Evolutionary conservation across 1,140 invertebrate species (phyloP), one percentile per base, ranked within the genome.

Genomic region (Papilio xuthus): DNA sequence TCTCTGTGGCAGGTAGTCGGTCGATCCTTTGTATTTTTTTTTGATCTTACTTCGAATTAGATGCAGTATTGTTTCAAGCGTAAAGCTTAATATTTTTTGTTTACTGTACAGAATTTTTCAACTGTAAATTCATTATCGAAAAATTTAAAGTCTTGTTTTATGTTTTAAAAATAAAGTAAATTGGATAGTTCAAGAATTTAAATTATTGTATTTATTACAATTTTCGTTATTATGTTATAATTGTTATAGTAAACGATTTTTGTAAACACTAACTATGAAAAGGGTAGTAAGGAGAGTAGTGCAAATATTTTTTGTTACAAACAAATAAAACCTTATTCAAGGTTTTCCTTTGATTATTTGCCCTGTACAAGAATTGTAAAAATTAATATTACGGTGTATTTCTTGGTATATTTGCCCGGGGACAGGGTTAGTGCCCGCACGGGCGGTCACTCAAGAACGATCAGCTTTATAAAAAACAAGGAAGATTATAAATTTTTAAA

Each of bases 401-500:
- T 28, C 60, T 67, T 67, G 60, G 26, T 67, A 67, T 32, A 60
- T 60, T 60, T 23, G 10, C 56, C 13, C 23, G 60, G 12, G 23
- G 23, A 23, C 26, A 75, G 73, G 73, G 73, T 75, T 28, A 75
- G 73, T 75, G 73, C 26, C 73, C 73, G 73, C 15, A 9, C 23
- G 47, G 12, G 47, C 73, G 73, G 73, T 75, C 73, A 75, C 28
- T 50, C 73, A 75, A 73, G 73, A 44, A 47, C 70, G 42, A 56
- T 32, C 73, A 75, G 47, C 71, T 1, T 73, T 47, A 73, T 50
- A 75, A 75, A 56, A 75, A 75, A 75, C 73, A 75, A 75, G 73
- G 73, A 75, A 75, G 73, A 75, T 75, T 67, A 28, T 63, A 74
- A 20, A 37, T 56, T 72, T 75, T 75, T 56, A 20, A 74, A 74